Percentiles rank a stretch among this genome's conserved stretches.
These are phyloP conservation scores for Chromis chromis DNA, from an alignment of 2,797 vertebrate genomes.

Conservation along the genomic window DNA sequence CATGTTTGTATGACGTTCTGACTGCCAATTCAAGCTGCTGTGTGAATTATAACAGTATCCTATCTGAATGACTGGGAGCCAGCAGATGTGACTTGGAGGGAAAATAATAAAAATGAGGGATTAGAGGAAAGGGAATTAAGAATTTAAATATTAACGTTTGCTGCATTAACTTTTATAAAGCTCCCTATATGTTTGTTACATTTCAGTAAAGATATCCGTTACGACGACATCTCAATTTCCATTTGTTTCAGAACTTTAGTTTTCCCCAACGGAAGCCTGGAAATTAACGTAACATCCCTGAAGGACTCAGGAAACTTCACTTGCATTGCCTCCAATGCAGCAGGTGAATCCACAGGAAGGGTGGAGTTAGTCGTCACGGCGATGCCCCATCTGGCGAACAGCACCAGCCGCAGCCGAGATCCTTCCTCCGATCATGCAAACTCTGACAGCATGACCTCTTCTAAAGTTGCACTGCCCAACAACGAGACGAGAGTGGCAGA, in stretches of 20 bases:
- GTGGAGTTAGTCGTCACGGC: constrained; percentile 84
- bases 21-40: not conserved
- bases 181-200: not conserved
- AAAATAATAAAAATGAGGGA: not conserved
- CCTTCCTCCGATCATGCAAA: constrained; percentile 82
- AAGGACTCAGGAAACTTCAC: constrained; percentile 88
- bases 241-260: constrained; percentile 77
- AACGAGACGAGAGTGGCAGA: constrained; percentile 84
- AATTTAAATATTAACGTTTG: not conserved
- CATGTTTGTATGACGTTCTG: not conserved
- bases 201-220: not conserved
- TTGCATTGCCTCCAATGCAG: constrained; percentile 87
- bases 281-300: constrained; percentile 83
- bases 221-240: not conserved
- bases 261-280: constrained; percentile 85
- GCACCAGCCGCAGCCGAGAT: constrained; percentile 84
- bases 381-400: constrained; percentile 86
- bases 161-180: not conserved
- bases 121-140: not conserved
- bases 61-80: not conserved
- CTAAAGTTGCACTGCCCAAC: constrained; percentile 77
- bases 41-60: not conserved
- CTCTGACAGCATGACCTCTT: constrained; percentile 86
- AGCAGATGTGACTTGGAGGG: not conserved
- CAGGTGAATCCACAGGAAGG: constrained; percentile 86